Evolutionary conservation across 2,888 invertebrate genomes (phyloP).

Genomic region (Calliopum simillimum): DNA sequence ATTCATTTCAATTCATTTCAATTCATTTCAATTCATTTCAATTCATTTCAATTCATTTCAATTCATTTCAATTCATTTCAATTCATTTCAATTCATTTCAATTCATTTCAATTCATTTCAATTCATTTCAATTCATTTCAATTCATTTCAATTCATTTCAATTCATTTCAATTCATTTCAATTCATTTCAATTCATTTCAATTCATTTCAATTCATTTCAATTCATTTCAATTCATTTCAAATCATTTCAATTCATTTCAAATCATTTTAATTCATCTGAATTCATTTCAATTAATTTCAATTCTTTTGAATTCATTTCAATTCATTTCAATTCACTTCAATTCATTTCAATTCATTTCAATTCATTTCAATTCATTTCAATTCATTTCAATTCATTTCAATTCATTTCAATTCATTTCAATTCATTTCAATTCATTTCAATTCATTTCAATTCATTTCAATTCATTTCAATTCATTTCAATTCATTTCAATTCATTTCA

Average conservation of each 20-base stretch:
- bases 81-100: conserved; percentile 26
- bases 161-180: neutral
- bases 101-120: conserved; percentile 24
- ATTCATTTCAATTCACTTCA: conserved; percentile 22
- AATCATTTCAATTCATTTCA: conserved; percentile 15
- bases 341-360: conserved; percentile 22
- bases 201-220: conserved; percentile 7
- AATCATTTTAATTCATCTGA: neutral
- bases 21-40: conserved; percentile 28
- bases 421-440: conserved; percentile 13
- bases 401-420: conserved; percentile 22
- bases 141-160: neutral
- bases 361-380: conserved; percentile 25
- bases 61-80: conserved; percentile 22
- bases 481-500: too few species aligned
- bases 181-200: conserved; percentile 15
- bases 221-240: conserved; percentile 6
- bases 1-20: conserved; percentile 28
- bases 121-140: neutral
- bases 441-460: conserved; percentile 15
- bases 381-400: conserved; percentile 22
- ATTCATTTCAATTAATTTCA: conserved; percentile 19
- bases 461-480: conserved; percentile 14
- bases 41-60: conserved; percentile 21
- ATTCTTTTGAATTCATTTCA: conserved; percentile 18